phyloP scores from a whole-genome alignment of 2,113 vertebrate species.

The Strigops habroptila region DNA sequence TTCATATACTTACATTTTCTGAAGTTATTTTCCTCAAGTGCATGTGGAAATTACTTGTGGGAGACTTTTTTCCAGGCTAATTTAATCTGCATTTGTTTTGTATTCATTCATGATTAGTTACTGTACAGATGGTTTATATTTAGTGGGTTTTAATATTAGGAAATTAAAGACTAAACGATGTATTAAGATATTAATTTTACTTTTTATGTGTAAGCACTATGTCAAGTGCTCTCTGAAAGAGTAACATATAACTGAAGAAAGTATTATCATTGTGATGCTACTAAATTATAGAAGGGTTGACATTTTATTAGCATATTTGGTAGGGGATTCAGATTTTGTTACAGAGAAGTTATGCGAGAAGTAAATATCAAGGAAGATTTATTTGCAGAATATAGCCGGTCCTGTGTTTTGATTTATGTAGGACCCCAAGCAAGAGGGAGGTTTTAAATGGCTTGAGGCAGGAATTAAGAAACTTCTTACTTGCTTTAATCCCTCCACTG shows the following conservation, averaged over 20 bases:
- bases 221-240: neutral
- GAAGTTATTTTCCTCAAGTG: neutral
- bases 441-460: conserved; percentile 26
- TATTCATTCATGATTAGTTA: neutral
- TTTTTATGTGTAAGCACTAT: neutral
- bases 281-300: conserved; percentile 18
- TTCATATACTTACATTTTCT: neutral
- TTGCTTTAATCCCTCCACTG: conserved; percentile 34
- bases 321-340: conserved; percentile 23
- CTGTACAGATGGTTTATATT: conserved; percentile 8
- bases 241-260: neutral
- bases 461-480: conserved; percentile 43
- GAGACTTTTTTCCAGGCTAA: neutral
- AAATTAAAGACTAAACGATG: neutral
- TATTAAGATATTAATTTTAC: neutral
- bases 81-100: neutral
- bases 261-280: neutral
- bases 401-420: conserved; percentile 44
- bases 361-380: conserved; percentile 38
- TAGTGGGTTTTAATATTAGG: neutral
- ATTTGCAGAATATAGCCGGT: conserved; percentile 14
- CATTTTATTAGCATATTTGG: neutral
- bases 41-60: neutral
- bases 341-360: conserved; percentile 24
- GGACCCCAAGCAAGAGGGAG: neutral